Base-by-base conservation (phyloP, 2,888 invertebrate species). In the Drosophila nr. fundita region DNA sequence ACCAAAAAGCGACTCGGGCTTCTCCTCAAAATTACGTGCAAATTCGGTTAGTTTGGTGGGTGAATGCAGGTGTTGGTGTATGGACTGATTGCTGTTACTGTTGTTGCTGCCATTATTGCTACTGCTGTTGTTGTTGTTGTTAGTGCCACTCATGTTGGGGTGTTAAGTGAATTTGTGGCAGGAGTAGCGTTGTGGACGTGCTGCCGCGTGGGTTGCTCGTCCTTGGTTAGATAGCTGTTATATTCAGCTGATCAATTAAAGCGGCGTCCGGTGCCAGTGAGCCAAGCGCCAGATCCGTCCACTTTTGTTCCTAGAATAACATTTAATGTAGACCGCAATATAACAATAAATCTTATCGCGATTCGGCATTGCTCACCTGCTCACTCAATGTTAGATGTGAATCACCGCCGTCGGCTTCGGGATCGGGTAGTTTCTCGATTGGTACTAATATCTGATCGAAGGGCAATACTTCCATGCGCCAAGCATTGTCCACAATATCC, bases 391-490 rank as follows among this genome's bases (percentile, higher is more conserved):
- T 98, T 91, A 98, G 95, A 90, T 97, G 97, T 5, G 97, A 96
- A 93, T 98, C 98, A 29, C 97, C 98, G 83, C 97, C 97, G 92
- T 99, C 98, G 2, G 98, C 97, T 92, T 98, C 98, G 0, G 97
- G 97, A 94, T 99, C 98, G 1, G 98, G 97, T 58, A 99, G 94
- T 93, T 98, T 98, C 90, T 96, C 95, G 58, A 96, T 92, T 3
- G 98, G 98, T 8, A 99, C 98, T 62, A 94, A 91, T 82, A 97
- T 97, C 90, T 98, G 98, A 92, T 98, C 98, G 85, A 96, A 95
- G 5, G 97, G 97, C 53, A 97, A 93, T 85, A 95, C 94, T 90
- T 98, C 98, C 70, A 96, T 95, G 64, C 97, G 95, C 98, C 99
- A 99, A 87, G 96, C 95, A 89, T 97, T 96, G 92, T 98, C 98